A percentile compares a stretch with the other conserved stretches of the same genome.
These are phyloP conservation scores for Poeciliopsis occidentalis DNA, from an alignment of 2,113 vertebrate species.

Conservation along the genomic window DNA sequence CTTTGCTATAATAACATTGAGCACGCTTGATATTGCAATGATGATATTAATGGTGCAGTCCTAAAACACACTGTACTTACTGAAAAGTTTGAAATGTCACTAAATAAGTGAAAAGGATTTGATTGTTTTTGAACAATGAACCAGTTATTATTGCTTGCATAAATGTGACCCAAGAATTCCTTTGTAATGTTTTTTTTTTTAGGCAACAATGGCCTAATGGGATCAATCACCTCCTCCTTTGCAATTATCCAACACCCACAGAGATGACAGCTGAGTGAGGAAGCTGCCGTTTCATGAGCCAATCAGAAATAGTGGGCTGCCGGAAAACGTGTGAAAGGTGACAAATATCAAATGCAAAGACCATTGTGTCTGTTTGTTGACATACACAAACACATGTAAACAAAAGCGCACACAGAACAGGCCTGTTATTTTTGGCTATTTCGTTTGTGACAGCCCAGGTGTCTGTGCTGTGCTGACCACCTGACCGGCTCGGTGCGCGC, in stretches of 20 bases:
- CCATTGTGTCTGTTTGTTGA: slow-evolving; percentile 9
- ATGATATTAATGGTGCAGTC: neutral
- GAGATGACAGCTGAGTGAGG: neutral
- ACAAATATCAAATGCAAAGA: neutral
- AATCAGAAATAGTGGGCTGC: neutral
- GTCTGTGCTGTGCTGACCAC: slow-evolving; percentile 78
- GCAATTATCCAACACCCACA: neutral
- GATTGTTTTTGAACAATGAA: neutral
- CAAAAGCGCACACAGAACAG: slow-evolving; percentile 10
- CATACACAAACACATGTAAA: slow-evolving; percentile 24
- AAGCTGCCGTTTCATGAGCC: neutral
- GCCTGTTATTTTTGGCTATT: slow-evolving; percentile 36
- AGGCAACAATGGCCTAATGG: neutral
- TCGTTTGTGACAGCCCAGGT: slow-evolving; percentile 75
- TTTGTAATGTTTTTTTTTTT: neutral
- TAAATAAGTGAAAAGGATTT: neutral
- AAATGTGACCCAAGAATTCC: neutral
- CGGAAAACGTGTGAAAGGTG: neutral
- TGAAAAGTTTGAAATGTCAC: neutral
- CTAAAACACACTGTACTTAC: neutral
- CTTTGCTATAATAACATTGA: neutral
- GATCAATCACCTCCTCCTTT: neutral
- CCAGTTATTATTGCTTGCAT: neutral
- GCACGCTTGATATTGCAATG: neutral
- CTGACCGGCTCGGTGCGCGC: slow-evolving; percentile 72